phyloP scores from a whole-genome alignment of 2,113 vertebrate genomes.

The Ptyas mucosa region DNA sequence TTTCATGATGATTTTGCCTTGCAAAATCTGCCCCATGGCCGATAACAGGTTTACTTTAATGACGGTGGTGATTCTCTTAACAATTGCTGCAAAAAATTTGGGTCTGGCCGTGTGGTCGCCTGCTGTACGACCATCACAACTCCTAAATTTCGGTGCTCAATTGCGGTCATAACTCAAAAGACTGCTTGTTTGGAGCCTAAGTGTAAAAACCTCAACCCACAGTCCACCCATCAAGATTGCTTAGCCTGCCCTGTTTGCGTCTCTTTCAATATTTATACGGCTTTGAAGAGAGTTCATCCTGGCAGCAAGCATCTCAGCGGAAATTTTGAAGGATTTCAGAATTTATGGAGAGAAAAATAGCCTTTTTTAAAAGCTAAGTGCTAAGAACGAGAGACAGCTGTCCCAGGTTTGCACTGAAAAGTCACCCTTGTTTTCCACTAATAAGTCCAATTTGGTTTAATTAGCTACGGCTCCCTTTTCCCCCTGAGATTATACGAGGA shows the following conservation, averaged over 20 bases:
- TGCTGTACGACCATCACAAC: too few relatives aligned
- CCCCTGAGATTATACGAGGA: background rate
- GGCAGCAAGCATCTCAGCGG: background rate
- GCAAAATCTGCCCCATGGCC: too few relatives aligned
- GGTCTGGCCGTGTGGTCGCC: too few relatives aligned
- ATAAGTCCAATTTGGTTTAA: conserved; percentile 2
- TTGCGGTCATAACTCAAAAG: background rate
- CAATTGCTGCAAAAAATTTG: background rate
- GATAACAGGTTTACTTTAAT: background rate
- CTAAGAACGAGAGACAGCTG: conserved; percentile 4
- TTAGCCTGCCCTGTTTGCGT: background rate
- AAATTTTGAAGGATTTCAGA: background rate
- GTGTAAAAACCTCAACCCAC: background rate
- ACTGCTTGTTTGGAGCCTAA: background rate
- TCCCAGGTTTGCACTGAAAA: background rate
- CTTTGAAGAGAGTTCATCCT: background rate
- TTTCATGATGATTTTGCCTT: too few relatives aligned
- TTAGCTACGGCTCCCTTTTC: background rate
- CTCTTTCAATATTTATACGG: background rate
- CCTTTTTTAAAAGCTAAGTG: conserved; percentile 3
- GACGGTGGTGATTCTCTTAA: too few relatives aligned
- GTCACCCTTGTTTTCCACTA: background rate
- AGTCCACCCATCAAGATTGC: background rate
- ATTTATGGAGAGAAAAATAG: background rate
- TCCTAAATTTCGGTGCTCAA: too few relatives aligned